Conservation (phyloP, 1,140 invertebrate genomes). For the Medauroidea extradentata region DNA sequence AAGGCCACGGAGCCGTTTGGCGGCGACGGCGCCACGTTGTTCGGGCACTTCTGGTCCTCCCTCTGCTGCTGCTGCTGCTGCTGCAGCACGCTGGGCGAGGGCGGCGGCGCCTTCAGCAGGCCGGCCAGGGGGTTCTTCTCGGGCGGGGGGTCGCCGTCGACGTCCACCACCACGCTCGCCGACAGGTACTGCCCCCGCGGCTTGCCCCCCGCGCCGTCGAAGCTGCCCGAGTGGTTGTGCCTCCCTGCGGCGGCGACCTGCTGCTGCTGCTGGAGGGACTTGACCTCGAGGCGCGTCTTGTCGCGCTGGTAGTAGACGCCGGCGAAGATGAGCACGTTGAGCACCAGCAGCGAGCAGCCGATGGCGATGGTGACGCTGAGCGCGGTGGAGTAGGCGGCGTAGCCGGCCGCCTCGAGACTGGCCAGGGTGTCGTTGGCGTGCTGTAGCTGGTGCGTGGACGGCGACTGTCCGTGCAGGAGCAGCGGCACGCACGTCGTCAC, state of each 20-base stretch:
- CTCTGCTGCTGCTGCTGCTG: constrained; percentile 47
- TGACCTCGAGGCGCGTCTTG: constrained; percentile 75
- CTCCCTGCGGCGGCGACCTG: not conserved
- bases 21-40: constrained; percentile 38
- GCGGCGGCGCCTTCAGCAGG: constrained; percentile 49
- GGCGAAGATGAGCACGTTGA: constrained; percentile 83
- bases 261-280: constrained; percentile 62
- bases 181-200: not conserved
- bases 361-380: constrained; percentile 84
- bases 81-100: constrained; percentile 53
- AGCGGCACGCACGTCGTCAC: constrained; percentile 29
- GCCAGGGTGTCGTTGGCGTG: constrained; percentile 56
- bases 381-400: constrained; percentile 75
- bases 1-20: constrained; percentile 52
- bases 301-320: constrained; percentile 83
- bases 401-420: constrained; percentile 72
- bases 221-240: too few species aligned
- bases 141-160: constrained; percentile 67
- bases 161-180: constrained; percentile 67
- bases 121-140: constrained; percentile 31
- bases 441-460: constrained; percentile 46
- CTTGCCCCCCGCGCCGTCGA: too few species aligned
- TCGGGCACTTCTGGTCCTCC: constrained; percentile 23
- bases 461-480: constrained; percentile 23
- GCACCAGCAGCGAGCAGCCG: constrained; percentile 76